Base-by-base conservation (phyloP, 2,888 invertebrate genomes). In the Hyles lineata region DNA sequence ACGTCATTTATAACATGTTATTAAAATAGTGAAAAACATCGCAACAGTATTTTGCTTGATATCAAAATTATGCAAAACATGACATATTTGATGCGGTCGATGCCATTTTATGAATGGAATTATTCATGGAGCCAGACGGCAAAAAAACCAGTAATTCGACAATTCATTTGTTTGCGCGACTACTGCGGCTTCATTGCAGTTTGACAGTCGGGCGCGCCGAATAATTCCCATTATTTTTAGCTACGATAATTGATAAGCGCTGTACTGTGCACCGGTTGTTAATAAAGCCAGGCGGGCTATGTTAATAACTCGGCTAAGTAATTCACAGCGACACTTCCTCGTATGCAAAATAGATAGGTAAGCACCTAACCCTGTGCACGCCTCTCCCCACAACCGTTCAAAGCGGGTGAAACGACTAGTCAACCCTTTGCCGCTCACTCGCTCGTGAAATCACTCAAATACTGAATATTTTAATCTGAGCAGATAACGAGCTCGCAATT, bases 401-500 rank as follows among this genome's bases (percentile, higher is more conserved):
- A 94, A 94, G 94, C 92, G 92, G 87, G 89, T 84, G 90, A 90
- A 91, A 87, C 93, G 93, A 92, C 92, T 92, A 93, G 92, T 91
- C 93, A 94, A 93, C 94, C 94, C 94, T 94, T 94, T 94, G 93
- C 90, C 93, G 93, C 89, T 88, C 94, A 93, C 90, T 94, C 94
- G 90, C 89, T 94, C 94, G 94, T 94, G 92, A 94, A 94, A 94
- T 94, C 94, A 94, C 94, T 94, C 94, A 94, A 94, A 94, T 94
- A 94, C 94, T 94, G 94, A 94, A 94, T 94, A 94, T 94, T 94
- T 94, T 94, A 94, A 94, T 94, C 94, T 94, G 93, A 91, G 90
- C 94, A 94, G 93, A 94, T 94, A 94, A 94, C 94, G 93, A 94
- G 94, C 91, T 93, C 90, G 91, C 93, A 93, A 94, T 94, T 93